A percentile compares a stretch with the other conserved stretches of the same genome.
phyloP scores from a whole-genome alignment of 2,888 invertebrate species.

The Kryphioiulus occultus region DNA sequence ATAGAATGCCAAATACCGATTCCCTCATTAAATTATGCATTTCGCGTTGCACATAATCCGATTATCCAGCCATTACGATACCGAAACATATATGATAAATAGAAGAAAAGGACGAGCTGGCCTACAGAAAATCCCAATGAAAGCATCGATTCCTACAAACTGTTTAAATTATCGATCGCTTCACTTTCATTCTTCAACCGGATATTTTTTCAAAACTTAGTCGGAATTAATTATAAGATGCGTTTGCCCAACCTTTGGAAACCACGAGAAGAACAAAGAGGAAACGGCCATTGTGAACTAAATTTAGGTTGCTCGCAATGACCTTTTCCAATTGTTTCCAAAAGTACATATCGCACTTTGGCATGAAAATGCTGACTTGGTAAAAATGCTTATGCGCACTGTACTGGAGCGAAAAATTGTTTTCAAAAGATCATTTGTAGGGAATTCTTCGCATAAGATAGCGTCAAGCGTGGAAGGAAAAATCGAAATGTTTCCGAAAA shows the following conservation, averaged over 20 bases:
- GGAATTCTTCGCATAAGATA: background rate
- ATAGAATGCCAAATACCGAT: background rate
- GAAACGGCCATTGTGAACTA: background rate
- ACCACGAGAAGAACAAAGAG: background rate
- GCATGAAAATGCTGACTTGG: background rate
- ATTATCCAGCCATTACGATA: background rate
- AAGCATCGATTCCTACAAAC: background rate
- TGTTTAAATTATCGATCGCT: background rate
- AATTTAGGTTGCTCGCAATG: background rate
- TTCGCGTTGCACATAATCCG: background rate
- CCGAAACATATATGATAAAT: background rate
- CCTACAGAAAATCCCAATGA: background rate
- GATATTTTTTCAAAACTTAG: background rate
- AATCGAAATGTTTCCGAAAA: background rate
- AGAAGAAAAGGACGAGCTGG: background rate
- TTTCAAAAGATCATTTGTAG: background rate
- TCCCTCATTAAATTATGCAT: background rate
- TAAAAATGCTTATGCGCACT: background rate
- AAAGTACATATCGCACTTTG: background rate
- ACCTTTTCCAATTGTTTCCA: background rate
- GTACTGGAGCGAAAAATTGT: constrained; percentile 10
- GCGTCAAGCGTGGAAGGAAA: background rate
- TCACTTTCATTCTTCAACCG: background rate
- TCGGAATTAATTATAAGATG: background rate
- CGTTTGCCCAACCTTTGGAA: background rate